phyloP scores from a whole-genome alignment of 2,888 invertebrate species.

The Diplolepis rosae region DNA sequence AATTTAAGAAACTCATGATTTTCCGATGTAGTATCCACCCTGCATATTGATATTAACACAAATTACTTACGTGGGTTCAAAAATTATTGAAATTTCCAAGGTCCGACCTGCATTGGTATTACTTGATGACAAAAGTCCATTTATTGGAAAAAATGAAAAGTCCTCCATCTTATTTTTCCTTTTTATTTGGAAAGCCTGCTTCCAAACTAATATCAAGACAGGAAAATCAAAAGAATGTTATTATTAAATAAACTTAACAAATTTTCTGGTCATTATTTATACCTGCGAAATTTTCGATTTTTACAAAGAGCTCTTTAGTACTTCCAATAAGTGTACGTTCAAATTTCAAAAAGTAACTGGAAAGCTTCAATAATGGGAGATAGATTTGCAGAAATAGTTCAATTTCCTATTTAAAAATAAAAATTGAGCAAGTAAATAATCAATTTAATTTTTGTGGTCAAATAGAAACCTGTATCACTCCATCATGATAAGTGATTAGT shows the following conservation, averaged over 20 bases:
- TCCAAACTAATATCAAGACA: conserved; percentile 4
- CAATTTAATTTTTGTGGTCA: not conserved
- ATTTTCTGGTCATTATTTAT: conserved; percentile 4
- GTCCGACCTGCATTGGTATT: not conserved
- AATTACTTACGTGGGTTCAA: not conserved
- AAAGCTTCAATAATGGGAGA: not conserved
- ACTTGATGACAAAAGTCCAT: not conserved
- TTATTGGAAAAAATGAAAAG: not conserved
- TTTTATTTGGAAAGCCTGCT: conserved; percentile 22
- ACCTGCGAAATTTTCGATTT: conserved; percentile 16
- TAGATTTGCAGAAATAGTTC: conserved; percentile 9
- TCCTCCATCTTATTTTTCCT: not conserved
- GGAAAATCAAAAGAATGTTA: not conserved
- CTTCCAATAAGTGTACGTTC: not conserved
- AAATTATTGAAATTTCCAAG: not conserved
- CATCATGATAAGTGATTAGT: not conserved
- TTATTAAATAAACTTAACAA: not conserved
- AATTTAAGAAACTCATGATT: too few relatives aligned
- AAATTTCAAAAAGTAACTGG: not conserved
- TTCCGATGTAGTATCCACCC: too few relatives aligned
- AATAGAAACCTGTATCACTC: not conserved
- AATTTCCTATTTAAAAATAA: not conserved
- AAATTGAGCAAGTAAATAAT: not conserved
- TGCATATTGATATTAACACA: too few relatives aligned
- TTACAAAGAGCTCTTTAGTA: not conserved